Evolutionary conservation across 1,140 invertebrate species (phyloP).

Genomic region (Ephestia elutella): DNA sequence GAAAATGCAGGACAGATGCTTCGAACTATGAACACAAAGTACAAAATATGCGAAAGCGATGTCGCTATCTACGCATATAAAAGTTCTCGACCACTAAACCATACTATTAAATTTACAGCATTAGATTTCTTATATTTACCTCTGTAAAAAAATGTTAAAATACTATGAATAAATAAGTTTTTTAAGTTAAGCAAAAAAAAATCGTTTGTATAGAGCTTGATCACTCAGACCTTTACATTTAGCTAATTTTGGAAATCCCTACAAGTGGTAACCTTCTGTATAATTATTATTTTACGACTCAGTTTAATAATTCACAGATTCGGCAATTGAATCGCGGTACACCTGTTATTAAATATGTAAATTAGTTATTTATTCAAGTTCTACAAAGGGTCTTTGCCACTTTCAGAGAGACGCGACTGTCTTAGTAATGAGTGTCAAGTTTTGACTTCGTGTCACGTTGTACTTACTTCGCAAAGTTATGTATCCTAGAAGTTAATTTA

Average conservation of each 20-base stretch:
- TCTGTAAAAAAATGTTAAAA: too few species aligned
- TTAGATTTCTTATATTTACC: too few species aligned
- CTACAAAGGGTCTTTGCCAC: constrained; percentile 37
- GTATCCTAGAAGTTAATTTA: background rate
- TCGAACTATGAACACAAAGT: too few species aligned
- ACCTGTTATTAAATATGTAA: constrained; percentile 67
- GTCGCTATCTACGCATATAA: too few species aligned
- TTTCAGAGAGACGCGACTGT: background rate
- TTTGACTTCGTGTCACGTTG: background rate
- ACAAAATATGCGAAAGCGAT: too few species aligned
- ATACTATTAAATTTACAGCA: too few species aligned
- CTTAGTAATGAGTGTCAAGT: background rate
- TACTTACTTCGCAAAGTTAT: background rate
- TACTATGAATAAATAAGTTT: too few species aligned
- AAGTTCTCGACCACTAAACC: too few species aligned
- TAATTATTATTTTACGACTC: background rate
- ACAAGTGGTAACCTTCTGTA: background rate
- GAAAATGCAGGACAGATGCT: background rate
- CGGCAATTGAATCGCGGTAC: constrained; percentile 62
- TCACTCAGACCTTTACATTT: too few species aligned
- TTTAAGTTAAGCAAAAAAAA: too few species aligned
- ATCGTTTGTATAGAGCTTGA: too few species aligned
- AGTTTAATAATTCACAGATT: constrained; percentile 62
- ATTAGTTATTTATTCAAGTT: constrained; percentile 66
- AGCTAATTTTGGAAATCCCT: too few species aligned